Evolutionary conservation across 2,797 vertebrate genomes (phyloP).

Genomic region (Xenentodon cancila): DNA sequence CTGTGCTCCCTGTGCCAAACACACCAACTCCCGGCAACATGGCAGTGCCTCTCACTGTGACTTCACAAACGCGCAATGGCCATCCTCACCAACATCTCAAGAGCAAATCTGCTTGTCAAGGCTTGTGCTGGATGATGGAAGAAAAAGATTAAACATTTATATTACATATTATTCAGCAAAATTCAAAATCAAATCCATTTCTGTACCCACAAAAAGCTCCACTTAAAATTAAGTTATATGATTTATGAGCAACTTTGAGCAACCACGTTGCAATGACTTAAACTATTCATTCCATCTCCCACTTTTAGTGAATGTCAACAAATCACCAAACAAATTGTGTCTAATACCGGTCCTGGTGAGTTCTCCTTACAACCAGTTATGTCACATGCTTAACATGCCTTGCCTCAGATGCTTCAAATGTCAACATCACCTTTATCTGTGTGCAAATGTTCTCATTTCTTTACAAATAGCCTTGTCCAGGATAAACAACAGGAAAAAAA

Average conservation of each 20-base stretch:
- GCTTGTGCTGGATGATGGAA: background rate
- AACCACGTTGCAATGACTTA: background rate
- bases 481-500: too few relatives aligned
- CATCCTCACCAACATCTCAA: conserved; percentile 35
- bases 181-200: background rate
- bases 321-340: conserved; percentile 31
- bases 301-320: conserved; percentile 2
- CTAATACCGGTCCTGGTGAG: background rate
- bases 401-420: conserved; percentile 23
- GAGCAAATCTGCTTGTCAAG: conserved; percentile 15
- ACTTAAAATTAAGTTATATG: background rate
- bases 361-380: conserved; percentile 43
- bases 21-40: conserved; percentile 97
- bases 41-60: conserved; percentile 49
- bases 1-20: conserved; percentile 95
- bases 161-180: background rate
- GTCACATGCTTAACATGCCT: conserved; percentile 60
- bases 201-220: background rate
- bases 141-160: background rate
- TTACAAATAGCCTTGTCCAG: background rate
- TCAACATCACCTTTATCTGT: conserved; percentile 29
- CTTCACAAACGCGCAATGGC: conserved; percentile 48
- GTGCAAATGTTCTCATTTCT: background rate
- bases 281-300: background rate
- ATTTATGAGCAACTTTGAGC: background rate